Base-by-base conservation (phyloP, 2,113 vertebrate species). In the Stigmatopora nigra region DNA sequence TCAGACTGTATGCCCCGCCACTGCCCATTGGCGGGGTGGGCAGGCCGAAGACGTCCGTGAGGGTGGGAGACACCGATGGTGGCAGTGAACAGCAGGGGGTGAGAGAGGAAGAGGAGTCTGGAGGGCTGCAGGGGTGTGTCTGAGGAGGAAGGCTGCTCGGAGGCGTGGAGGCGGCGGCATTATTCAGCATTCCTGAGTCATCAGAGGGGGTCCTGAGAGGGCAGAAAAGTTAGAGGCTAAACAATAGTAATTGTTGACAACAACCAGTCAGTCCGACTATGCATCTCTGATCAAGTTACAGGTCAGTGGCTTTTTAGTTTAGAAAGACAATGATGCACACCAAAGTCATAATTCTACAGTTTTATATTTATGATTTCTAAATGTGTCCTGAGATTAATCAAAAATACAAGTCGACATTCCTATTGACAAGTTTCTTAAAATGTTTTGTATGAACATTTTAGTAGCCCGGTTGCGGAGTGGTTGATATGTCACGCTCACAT, bases 1-100 rank as follows among this genome's bases (percentile, higher is more conserved):
- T 93, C 88, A 94, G 86, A 88, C 93, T 94, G 85, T 94, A 96
- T 9, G 92, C 94, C 66, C 93, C 93, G 75, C 92, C 90, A 77
- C 93, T 94, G 3, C 92, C 88, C 44, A 93, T 87, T 67, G 94
- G 92, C 15, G 92, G 94, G 67, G 92, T 93, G 11, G 95, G 92
- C 67, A 95, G 91, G 82, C 94, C 89, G 72, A 96, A 98, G 82
- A 94, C 94, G 56, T 98, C 95, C 0, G 93, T 92, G 75, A 95
- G 88, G 8, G 92, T 90, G 64, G 94, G 92, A 4, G 94, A 92
- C 60, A 88, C 85, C 5, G 91, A 89, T 13, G 92, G 89, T 0
- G 91, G 89, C 80, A 92, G 90, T 4, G 96, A 92, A 72, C 91
- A 87, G 73, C 93, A 91, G 73, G 92, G 86, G 57, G 91, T 88